Percentiles rank a stretch among this genome's conserved stretches.
Conservation (phyloP, 2,888 invertebrate species). For the Antitype chi region DNA sequence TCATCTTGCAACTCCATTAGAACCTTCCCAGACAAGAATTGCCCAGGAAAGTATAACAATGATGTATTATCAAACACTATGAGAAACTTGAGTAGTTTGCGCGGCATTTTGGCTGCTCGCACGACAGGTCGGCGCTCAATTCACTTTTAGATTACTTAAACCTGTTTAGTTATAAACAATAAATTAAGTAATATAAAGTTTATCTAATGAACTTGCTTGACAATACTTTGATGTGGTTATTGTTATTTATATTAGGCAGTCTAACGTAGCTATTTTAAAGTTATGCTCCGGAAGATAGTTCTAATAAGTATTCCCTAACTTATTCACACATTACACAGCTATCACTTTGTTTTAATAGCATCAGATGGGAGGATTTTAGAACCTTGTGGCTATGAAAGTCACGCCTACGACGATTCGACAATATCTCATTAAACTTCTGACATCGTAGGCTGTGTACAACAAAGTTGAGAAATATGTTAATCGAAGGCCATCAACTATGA, state of each 20-base stretch:
- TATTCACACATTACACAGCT: slow-evolving; percentile 33
- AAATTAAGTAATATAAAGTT: slow-evolving; percentile 12
- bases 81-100: slow-evolving; percentile 97
- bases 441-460: slow-evolving; percentile 77
- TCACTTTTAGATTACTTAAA: slow-evolving; percentile 38
- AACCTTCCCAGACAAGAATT: slow-evolving; percentile 97
- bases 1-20: slow-evolving; percentile 98
- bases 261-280: slow-evolving; percentile 64
- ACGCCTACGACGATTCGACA: slow-evolving; percentile 76
- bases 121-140: slow-evolving; percentile 15
- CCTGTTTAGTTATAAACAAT: slow-evolving; percentile 21
- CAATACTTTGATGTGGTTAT: slow-evolving; percentile 35
- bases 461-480: slow-evolving; percentile 86
- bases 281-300: slow-evolving; percentile 44
- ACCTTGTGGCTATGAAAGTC: slow-evolving; percentile 80
- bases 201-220: slow-evolving; percentile 20
- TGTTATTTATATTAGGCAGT: slow-evolving; percentile 62
- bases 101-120: slow-evolving; percentile 91
- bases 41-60: slow-evolving; percentile 97
- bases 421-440: slow-evolving; percentile 78
- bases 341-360: slow-evolving; percentile 35
- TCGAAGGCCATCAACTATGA: slow-evolving; percentile 86
- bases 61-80: slow-evolving; percentile 98
- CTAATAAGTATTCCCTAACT: slow-evolving; percentile 23
- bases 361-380: slow-evolving; percentile 62